These are phyloP conservation scores for Rotaria sp. DNA, from an alignment of 2,888 invertebrate species.

Conservation along the genomic window DNA sequence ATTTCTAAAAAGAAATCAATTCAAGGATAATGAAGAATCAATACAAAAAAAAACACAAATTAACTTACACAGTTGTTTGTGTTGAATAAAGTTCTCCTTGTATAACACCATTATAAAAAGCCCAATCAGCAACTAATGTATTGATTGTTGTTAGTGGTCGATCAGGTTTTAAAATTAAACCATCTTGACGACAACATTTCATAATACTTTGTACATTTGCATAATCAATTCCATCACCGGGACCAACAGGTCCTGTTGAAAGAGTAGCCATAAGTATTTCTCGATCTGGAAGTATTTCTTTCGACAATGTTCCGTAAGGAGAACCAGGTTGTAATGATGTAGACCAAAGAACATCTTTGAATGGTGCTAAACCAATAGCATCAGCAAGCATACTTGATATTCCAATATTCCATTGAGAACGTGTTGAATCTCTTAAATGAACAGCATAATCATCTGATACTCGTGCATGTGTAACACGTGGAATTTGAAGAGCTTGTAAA, in stretches of 20 bases:
- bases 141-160: slow-evolving; percentile 45
- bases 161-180: slow-evolving; percentile 36
- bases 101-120: neutral
- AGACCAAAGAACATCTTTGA: slow-evolving; percentile 50
- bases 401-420: slow-evolving; percentile 39
- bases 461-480: slow-evolving; percentile 47
- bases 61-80: neutral
- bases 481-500: slow-evolving; percentile 46
- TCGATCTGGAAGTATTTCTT: neutral
- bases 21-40: no score
- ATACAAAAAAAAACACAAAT: neutral
- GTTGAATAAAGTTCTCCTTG: slow-evolving; percentile 28
- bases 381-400: slow-evolving; percentile 33
- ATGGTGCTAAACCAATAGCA: slow-evolving; percentile 44
- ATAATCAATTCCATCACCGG: slow-evolving; percentile 46
- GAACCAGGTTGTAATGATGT: slow-evolving; percentile 46
- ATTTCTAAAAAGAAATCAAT: neutral
- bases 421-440: slow-evolving; percentile 22
- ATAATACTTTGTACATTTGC: slow-evolving; percentile 45
- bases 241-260: slow-evolving; percentile 49
- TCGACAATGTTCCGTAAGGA: slow-evolving; percentile 43
- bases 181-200: slow-evolving; percentile 44
- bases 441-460: slow-evolving; percentile 40
- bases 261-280: neutral
- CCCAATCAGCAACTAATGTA: slow-evolving; percentile 24